Conservation (phyloP, 1,140 invertebrate species). For the Megalonaias nervosa region DNA sequence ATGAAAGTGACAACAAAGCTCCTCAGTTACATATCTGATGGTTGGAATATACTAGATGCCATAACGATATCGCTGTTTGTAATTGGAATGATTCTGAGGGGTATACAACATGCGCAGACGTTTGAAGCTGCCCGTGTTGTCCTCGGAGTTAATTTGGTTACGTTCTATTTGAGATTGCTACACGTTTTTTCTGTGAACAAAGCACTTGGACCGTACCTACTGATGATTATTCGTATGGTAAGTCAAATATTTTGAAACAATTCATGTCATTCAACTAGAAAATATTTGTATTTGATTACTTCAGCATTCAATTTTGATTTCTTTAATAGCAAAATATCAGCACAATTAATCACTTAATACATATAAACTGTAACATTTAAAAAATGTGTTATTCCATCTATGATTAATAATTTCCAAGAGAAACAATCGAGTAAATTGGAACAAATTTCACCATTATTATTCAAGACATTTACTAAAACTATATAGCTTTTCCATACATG, state of each 20-base stretch:
- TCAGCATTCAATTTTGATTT: no score
- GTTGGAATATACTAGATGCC: constrained; percentile 64
- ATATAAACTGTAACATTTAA: no score
- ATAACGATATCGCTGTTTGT: constrained; percentile 56
- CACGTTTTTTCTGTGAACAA: constrained; percentile 64
- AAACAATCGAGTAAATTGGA: no score
- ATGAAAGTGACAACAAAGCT: constrained; percentile 41
- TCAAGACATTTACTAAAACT: no score
- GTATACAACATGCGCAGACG: constrained; percentile 42
- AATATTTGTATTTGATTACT: neutral
- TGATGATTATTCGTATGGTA: constrained; percentile 72
- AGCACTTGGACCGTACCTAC: constrained; percentile 70
- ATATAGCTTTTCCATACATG: no score
- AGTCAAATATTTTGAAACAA: constrained; percentile 14
- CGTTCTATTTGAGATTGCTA: constrained; percentile 61
- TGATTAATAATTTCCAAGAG: no score
- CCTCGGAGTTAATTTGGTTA: constrained; percentile 55
- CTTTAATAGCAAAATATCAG: no score
- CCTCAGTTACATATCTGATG: constrained; percentile 53
- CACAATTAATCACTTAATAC: neutral
- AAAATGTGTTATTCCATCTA: no score
- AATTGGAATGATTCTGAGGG: constrained; percentile 54
- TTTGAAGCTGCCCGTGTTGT: constrained; percentile 49
- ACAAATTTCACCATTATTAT: no score
- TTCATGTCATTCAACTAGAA: neutral